phyloP scores from a whole-genome alignment of 1,140 invertebrate genomes.

The Episyrphus balteatus region DNA sequence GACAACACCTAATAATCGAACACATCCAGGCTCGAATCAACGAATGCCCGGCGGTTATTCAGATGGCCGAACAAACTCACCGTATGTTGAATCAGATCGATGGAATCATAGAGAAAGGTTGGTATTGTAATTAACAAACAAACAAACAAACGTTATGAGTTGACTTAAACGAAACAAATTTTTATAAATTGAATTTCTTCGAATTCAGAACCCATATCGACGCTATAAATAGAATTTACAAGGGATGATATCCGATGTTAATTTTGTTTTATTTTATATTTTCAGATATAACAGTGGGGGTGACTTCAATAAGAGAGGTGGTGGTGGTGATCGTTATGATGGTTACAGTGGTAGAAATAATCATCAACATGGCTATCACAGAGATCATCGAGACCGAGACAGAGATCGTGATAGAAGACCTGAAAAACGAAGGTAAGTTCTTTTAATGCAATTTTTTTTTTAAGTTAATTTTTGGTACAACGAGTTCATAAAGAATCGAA shows the following conservation, averaged over 20 bases:
- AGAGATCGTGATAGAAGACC: conserved; percentile 42
- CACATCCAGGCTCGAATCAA: conserved; percentile 8
- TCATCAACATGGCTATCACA: conserved; percentile 20
- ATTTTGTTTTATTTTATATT: neutral
- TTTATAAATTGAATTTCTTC: neutral
- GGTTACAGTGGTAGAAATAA: conserved; percentile 17
- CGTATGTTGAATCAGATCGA: conserved; percentile 3
- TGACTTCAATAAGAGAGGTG: conserved; percentile 31
- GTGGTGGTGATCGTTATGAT: conserved; percentile 30
- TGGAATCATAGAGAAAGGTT: conserved; percentile 30
- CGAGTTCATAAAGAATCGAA: neutral
- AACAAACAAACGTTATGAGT: no score
- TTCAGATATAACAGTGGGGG: conserved; percentile 14
- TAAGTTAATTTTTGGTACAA: no score
- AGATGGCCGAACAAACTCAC: neutral
- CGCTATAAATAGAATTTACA: neutral
- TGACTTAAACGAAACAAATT: neutral
- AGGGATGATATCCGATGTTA: neutral
- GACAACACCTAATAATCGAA: conserved; percentile 17
- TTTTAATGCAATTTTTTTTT: neutral
- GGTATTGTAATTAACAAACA: neutral
- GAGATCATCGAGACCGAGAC: conserved; percentile 42
- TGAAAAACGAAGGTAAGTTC: conserved; percentile 43
- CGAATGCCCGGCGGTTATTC: conserved; percentile 13
- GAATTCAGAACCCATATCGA: neutral